Percentiles rank a stretch among this genome's conserved stretches.
Conservation (phyloP, 1,140 invertebrate genomes). For the Holotrichia oblita region DNA sequence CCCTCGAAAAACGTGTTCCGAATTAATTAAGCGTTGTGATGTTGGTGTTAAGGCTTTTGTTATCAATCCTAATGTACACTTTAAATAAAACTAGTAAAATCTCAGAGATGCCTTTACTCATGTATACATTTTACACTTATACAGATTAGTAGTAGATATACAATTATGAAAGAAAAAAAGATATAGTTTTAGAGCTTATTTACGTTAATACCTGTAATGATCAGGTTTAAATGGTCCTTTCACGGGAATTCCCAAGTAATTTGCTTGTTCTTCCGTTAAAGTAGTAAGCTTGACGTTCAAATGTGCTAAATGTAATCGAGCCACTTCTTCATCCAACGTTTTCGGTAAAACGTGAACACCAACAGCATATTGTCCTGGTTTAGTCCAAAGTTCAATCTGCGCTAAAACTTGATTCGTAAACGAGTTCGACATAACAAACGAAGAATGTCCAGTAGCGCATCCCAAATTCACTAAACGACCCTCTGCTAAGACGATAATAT, state of each 20-base stretch:
- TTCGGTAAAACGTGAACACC: constrained; percentile 96
- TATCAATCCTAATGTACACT: too few species aligned
- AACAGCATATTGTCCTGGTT: constrained; percentile 80
- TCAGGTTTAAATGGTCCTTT: constrained; percentile 98
- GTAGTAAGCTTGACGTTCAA: constrained; percentile 97
- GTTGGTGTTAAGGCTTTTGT: too few species aligned
- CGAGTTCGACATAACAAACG: constrained; percentile 99
- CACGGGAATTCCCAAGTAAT: constrained; percentile 88
- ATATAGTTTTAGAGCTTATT: background rate
- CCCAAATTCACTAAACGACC: constrained; percentile 98
- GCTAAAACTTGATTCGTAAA: constrained; percentile 99
- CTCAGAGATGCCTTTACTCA: background rate
- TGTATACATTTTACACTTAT: background rate
- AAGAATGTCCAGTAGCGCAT: constrained; percentile 98
- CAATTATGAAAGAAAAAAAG: background rate
- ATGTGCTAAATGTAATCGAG: constrained; percentile 93
- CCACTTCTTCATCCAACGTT: constrained; percentile 98
- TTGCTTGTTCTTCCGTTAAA: constrained; percentile 85
- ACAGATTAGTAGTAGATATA: background rate
- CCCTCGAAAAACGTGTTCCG: too few species aligned
- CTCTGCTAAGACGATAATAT: constrained; percentile 95
- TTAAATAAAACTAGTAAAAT: background rate
- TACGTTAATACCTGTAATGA: constrained; percentile 92
- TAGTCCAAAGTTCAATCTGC: constrained; percentile 99
- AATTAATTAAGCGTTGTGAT: too few species aligned